Percentiles rank a stretch among this genome's conserved stretches.
These are phyloP conservation scores for Zosterops pallidus DNA, from an alignment of 2,113 vertebrate species.

Conservation along the genomic window DNA sequence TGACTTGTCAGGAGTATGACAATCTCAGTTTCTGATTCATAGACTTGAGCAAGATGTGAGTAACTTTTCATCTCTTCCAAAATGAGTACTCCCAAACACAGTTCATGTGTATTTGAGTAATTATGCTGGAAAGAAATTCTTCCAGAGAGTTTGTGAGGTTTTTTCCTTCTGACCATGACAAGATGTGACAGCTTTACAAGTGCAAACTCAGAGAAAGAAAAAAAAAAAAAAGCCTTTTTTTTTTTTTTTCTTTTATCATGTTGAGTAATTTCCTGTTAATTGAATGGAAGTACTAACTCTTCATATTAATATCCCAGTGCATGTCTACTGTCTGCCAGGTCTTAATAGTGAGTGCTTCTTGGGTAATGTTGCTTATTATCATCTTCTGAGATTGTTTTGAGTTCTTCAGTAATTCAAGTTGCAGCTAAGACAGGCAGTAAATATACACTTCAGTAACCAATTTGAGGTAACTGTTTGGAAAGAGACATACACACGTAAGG, in stretches of 20 bases:
- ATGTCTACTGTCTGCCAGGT: not conserved
- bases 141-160: not conserved
- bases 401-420: constrained; percentile 4
- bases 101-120: not conserved
- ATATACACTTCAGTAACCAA: not conserved
- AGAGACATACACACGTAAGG: not conserved
- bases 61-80: not conserved
- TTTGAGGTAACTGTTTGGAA: not conserved
- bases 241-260: not conserved
- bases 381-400: not conserved
- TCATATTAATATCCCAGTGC: not conserved
- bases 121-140: not conserved
- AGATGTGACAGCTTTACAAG: not conserved
- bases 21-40: not conserved
- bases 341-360: not conserved
- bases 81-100: not conserved
- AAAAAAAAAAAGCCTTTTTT: not conserved
- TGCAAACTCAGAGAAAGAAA: not conserved
- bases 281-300: not conserved
- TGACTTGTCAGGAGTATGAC: not conserved
- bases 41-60: not conserved
- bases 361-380: not conserved
- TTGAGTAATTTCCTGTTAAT: not conserved
- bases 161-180: not conserved
- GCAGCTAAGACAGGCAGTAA: not conserved